Conservation (phyloP, 37 sponge, comb jelly and placozoan species). For the Aphrocallistes beatrix region DNA sequence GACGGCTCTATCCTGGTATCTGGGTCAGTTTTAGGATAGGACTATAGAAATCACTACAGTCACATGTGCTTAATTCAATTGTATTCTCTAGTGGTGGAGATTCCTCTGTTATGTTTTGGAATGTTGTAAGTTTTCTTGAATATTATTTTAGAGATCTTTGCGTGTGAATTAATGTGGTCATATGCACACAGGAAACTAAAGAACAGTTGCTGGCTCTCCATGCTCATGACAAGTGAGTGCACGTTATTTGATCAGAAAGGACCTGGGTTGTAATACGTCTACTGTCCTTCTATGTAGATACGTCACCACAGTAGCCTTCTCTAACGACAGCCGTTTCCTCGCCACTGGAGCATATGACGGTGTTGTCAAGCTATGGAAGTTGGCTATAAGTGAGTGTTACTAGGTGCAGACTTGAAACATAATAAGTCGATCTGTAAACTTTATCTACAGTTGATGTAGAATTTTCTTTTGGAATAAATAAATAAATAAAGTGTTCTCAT, state of each 20-base stretch:
- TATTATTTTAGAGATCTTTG: too few relatives aligned
- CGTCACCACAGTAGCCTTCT: neutral
- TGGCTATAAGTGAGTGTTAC: neutral
- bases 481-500: too few relatives aligned
- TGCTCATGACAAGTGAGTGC: conserved; percentile 5
- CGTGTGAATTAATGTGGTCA: too few relatives aligned
- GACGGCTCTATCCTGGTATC: conserved; percentile 4
- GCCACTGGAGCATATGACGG: conserved; percentile 8
- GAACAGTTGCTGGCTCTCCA: neutral
- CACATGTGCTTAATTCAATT: neutral
- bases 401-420: neutral
- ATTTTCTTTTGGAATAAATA: too few relatives aligned
- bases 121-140: neutral
- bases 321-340: neutral
- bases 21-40: neutral
- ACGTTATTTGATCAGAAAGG: neutral
- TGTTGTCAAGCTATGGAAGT: conserved; percentile 12
- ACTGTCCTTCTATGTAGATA: neutral
- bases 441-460: neutral
- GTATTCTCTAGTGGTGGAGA: neutral
- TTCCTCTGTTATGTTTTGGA: conserved; percentile 16
- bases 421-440: neutral
- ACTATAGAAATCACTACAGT: neutral
- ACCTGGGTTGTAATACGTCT: neutral
- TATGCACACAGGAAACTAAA: neutral